Evolutionary conservation across 2,113 vertebrate species (phyloP), one percentile per base, ranked within the genome.

Genomic region (Columba livia): DNA sequence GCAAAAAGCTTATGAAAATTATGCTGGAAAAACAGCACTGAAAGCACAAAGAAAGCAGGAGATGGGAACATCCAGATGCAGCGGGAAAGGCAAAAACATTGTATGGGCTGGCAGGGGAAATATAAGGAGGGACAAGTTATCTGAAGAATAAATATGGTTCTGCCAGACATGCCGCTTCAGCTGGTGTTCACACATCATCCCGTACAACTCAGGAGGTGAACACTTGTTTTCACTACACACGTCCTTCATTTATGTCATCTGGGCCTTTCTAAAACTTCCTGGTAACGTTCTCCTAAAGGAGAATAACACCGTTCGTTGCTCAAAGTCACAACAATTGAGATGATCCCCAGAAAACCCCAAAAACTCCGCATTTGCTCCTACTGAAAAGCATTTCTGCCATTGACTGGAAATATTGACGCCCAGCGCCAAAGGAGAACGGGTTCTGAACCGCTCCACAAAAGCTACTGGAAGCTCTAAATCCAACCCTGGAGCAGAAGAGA

Each of bases 61-160:
- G 62, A 50, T 0, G 1, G 15, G 42, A 75, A 72, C 26, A 1
- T 11, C 15, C 34, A 57, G 60, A 47, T 0, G 0, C 16, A 20
- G 2, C 1, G 0, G n/a, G 20, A 6, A 28, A 10, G 1, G 19
- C 58, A 67, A 6, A 25, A 24, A 16, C 26, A 23, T 0, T 3
- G 3, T 2, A 12, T 2, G 13, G 10, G 42, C 21, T 57, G 47
- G 15, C 28, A 47, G 19, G 5, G 29, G 29, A 21, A 4, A 58
- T 2, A 44, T 26, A 23, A 60, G 26, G 32, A 73, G 32, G 44
- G 21, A 54, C 28, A 54, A 13, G 1, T 10, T 15, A 36, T 34
- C 8, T 40, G 38, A 51, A n/a, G 50, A 69, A 36, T 25, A 79
- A 77, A 32, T 40, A 38, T 2, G 6, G 21, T 58, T 65, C 53